A percentile compares a stretch with the other conserved stretches of the same genome.
Evolutionary conservation across 2,888 invertebrate species (phyloP).

Genomic region (Dilophus febrilis): DNA sequence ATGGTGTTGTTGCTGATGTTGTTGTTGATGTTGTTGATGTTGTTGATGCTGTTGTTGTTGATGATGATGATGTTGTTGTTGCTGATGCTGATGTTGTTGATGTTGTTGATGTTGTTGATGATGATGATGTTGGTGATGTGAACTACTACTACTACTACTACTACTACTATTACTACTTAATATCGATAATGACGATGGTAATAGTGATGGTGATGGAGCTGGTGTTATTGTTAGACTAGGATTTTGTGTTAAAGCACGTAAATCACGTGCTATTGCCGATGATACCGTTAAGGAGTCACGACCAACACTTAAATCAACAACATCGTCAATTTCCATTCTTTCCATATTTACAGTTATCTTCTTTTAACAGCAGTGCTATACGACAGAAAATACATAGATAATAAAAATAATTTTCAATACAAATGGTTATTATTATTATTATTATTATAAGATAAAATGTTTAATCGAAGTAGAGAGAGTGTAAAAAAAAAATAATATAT

Average conservation of each 20-base stretch:
- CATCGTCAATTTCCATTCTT: constrained; percentile 80
- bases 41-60: neutral
- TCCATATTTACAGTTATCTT: constrained; percentile 33
- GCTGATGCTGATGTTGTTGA: neutral
- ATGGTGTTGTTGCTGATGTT: neutral
- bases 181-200: neutral
- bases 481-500: too few relatives aligned
- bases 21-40: neutral
- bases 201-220: constrained; percentile 30
- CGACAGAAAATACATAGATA: too few relatives aligned
- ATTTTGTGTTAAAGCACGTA: constrained; percentile 39
- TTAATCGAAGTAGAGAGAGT: too few relatives aligned
- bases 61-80: neutral
- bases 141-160: neutral
- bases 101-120: neutral
- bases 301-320: constrained; percentile 71
- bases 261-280: constrained; percentile 31
- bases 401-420: too few relatives aligned
- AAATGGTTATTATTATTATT: too few relatives aligned
- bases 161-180: neutral
- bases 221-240: constrained; percentile 46
- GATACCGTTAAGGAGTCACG: constrained; percentile 29
- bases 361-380: too few relatives aligned
- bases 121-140: neutral
- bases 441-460: too few relatives aligned